These are phyloP conservation scores for Apostichopus leukothele DNA, from an alignment of 53 echinoderm and acorn worm species.

Conservation along the genomic window DNA sequence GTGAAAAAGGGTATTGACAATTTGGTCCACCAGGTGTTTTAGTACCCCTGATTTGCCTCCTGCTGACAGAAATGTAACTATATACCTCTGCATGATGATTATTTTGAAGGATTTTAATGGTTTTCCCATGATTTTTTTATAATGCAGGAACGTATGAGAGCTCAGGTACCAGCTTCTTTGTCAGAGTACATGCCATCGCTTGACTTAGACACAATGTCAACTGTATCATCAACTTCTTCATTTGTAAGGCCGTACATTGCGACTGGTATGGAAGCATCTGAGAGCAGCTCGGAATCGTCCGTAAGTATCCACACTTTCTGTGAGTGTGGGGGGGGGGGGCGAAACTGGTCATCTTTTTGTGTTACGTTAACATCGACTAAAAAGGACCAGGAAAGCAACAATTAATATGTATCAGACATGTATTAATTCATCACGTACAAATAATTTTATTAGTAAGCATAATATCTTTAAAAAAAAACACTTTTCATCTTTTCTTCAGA, in stretches of 20 bases:
- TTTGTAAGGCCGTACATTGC: constrained; percentile 35
- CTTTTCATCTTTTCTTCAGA: background rate
- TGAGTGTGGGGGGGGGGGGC: no score
- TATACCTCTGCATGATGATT: no score
- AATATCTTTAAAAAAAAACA: background rate
- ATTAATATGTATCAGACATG: background rate
- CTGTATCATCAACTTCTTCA: background rate
- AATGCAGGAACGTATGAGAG: constrained; percentile 33
- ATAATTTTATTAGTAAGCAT: background rate
- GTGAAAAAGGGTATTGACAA: no score
- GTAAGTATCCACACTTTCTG: no score
- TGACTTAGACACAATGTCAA: background rate
- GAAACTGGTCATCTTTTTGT: no score
- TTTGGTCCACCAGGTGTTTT: no score
- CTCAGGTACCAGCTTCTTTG: constrained; percentile 13
- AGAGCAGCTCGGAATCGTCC: background rate
- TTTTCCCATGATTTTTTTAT: background rate
- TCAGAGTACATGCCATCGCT: background rate
- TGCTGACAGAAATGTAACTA: no score
- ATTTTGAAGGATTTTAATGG: no score
- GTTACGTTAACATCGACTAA: no score
- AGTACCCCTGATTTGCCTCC: no score
- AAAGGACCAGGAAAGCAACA: no score
- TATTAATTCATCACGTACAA: background rate
- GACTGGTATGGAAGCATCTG: constrained; percentile 9